Evolutionary conservation across 2,113 vertebrate species (phyloP), one percentile per base, ranked within the genome.

Genomic region (Siniperca chuatsi): DNA sequence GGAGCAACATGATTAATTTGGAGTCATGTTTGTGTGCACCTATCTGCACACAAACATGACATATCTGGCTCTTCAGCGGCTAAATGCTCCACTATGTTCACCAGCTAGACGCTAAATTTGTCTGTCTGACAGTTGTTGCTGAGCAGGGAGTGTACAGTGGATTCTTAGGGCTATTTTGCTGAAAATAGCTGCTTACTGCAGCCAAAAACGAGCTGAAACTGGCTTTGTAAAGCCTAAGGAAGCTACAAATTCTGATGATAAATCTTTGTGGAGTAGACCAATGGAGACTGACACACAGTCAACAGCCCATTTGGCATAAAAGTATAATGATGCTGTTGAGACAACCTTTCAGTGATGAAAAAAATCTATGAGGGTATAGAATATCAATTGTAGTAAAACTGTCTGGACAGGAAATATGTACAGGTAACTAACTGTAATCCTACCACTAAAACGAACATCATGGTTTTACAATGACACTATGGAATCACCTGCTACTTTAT

Each of bases 211-310:
- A 65, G 3, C 35, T 40, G 35, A 35, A 68, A n/a, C 23, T 3
- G 8, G 25, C 50, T 23, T 21, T 25, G 37, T 23, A 57, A 64
- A 40, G 61, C 18, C 1, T 13, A 58, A 2, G n/a, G 4, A 9
- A 25, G 48, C 33, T 20, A 12, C 54, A 58, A 35, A 20, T 52
- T 52, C 0, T 4, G 16, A 48, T 42, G 15, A 21, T 61, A 44
- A 44, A 48, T 21, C 16, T 50, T 25, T 69, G 15, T 61, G 29
- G n/a, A 21, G 29, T 37, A 33, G 58, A 64, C 40, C 69, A 78
- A 23, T 72, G 37, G 40, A 84, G 72, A 40, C 40, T 29, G 57
- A 46, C 37, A 37, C 23, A 54, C 50, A 37, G 74, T 68, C 69
- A 81, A 66, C 50, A 29, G 25, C 50, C n/a, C 11, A 67, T 68